Evolutionary conservation across 2,797 vertebrate species (phyloP), one percentile per base, ranked within the genome.

Genomic region (Neostethus bicornis): DNA sequence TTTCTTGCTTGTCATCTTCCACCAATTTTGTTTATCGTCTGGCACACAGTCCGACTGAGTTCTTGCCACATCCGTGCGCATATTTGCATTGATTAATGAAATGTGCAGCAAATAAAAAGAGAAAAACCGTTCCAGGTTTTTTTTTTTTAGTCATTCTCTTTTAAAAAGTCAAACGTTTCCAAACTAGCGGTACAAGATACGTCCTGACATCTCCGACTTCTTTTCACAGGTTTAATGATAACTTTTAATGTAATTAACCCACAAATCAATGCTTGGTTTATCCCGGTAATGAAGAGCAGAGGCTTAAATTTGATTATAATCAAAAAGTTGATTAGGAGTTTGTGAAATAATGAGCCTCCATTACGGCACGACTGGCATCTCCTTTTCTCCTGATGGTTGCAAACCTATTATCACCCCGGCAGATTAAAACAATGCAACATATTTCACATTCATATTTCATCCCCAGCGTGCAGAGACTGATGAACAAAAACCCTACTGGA

Each of bases 341-440:
- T 49, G 48, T 59, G 69, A 72, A 69, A 71, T 73, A 80, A 84
- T 75, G 68, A 77, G 45, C 11, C 65, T 64, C 58, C 45, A 43
- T 77, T 70, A 70, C 70, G 56, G 79, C 32, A 4, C 7, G 19
- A 20, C 60, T 0, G 54, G 50, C 34, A 16, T 56, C 67, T 51
- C 54, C 63, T 65, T 51, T 46, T 39, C 72, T 79, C 83, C 74
- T 80, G 75, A 81, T 61, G n/a, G 70, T 55, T 12, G 47, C 48
- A 80, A 68, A 60, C 50, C 70, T 9, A 60, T 79, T 74, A 63
- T 68, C 75, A 60, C 79, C 62, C 16, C 25, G 31, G 63, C 57
- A 75, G 74, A 79, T 76, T 79, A 72, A 79, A 82, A 76, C 68
- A 81, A 79, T 69, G 23, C 14, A 23, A 48, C 47, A 28, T 51